phyloP scores from a whole-genome alignment of 2,113 vertebrate species.

The Calypte anna region DNA sequence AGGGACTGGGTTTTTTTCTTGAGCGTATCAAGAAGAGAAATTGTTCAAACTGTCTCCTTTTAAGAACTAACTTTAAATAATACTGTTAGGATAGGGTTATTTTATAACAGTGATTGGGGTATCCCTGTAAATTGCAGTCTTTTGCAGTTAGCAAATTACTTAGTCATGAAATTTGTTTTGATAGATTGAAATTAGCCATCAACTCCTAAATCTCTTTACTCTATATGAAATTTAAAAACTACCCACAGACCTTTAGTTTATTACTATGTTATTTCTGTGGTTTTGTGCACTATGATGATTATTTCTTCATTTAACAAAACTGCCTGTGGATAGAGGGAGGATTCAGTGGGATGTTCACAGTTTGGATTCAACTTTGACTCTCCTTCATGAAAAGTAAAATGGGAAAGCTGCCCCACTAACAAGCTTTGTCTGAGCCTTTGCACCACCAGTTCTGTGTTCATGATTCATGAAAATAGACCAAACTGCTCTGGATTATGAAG shows the following conservation, averaged over 20 bases:
- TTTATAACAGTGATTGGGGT: not conserved
- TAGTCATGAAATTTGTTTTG: not conserved
- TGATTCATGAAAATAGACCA: not conserved
- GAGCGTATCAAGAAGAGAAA: not conserved
- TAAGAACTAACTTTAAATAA: not conserved
- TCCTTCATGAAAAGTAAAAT: not conserved
- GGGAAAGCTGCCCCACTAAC: not conserved
- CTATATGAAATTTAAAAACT: not conserved
- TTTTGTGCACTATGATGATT: not conserved
- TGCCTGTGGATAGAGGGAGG: not conserved
- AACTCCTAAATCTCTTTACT: slow-evolving; percentile 11
- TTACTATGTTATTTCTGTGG: not conserved
- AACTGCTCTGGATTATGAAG: not conserved
- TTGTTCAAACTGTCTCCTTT: not conserved
- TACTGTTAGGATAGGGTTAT: not conserved
- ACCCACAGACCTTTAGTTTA: not conserved
- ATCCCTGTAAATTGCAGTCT: not conserved
- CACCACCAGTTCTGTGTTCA: not conserved
- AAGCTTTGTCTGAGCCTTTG: slow-evolving; percentile 12
- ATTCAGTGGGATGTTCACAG: not conserved
- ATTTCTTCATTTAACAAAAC: slow-evolving; percentile 29
- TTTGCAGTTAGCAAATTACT: slow-evolving; percentile 35
- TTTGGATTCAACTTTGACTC: not conserved
- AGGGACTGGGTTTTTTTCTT: not conserved
- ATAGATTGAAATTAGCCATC: not conserved